Evolutionary conservation across 2,888 invertebrate genomes (phyloP).

Genomic region (Dioctria linearis): DNA sequence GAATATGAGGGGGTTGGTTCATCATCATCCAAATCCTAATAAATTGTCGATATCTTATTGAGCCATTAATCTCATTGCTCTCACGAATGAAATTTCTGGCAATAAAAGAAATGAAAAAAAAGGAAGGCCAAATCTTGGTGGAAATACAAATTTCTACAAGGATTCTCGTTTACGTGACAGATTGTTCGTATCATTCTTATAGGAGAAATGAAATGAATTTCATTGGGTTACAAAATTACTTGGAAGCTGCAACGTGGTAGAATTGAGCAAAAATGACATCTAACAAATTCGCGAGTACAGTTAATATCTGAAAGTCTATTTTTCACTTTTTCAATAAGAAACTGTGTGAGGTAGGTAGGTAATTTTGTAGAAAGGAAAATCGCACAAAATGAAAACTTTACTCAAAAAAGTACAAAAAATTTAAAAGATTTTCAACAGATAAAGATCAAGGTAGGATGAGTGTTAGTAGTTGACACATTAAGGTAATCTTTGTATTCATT

Average conservation of each 20-base stretch:
- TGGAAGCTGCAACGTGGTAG: neutral
- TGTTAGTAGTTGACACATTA: too few relatives aligned
- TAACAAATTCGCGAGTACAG: slow-evolving; percentile 28
- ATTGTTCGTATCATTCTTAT: slow-evolving; percentile 32
- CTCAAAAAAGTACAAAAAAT: too few relatives aligned
- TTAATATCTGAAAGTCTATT: slow-evolving; percentile 40
- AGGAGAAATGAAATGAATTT: slow-evolving; percentile 7
- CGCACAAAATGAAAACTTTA: too few relatives aligned
- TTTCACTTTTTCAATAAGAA: neutral
- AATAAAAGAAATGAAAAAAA: slow-evolving; percentile 12
- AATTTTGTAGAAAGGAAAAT: too few relatives aligned
- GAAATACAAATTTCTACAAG: slow-evolving; percentile 7
- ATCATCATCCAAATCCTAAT: slow-evolving; percentile 24
- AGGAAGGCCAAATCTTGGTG: slow-evolving; percentile 2
- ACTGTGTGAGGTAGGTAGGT: too few relatives aligned
- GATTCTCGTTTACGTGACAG: slow-evolving; percentile 34
- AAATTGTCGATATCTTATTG: slow-evolving; percentile 43
- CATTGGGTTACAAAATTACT: neutral
- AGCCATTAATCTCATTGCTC: slow-evolving; percentile 36
- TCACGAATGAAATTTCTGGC: slow-evolving; percentile 30
- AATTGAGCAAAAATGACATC: slow-evolving; percentile 19
- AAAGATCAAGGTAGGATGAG: too few relatives aligned
- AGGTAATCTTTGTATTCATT: too few relatives aligned
- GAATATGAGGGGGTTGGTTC: neutral
- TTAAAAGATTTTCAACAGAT: too few relatives aligned